phyloP scores from a whole-genome alignment of 35 echinoderm and acorn worm species.

The Heliocidaris erythrogramma region DNA sequence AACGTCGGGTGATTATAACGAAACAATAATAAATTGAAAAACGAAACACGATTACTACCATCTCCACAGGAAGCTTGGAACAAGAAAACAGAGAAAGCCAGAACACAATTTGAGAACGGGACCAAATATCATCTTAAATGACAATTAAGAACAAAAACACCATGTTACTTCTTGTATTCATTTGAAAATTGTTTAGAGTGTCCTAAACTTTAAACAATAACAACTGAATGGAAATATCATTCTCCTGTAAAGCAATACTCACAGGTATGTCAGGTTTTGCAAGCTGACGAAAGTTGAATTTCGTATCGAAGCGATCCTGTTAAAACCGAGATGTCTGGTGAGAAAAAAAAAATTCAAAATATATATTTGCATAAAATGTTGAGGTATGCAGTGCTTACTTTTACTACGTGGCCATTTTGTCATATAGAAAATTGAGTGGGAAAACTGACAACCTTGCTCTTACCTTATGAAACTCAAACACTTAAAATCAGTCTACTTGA shows the following conservation, averaged over 20 bases:
- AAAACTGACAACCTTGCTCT: too few relatives aligned
- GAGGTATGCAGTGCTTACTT: too few relatives aligned
- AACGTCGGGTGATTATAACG: too few relatives aligned
- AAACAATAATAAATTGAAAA: too few relatives aligned
- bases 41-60: too few relatives aligned
- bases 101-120: not conserved
- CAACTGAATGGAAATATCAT: not conserved
- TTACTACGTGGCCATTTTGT: too few relatives aligned
- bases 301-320: not conserved
- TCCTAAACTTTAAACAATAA: not conserved
- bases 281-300: slow-evolving; percentile 38
- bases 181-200: not conserved
- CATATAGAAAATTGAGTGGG: too few relatives aligned
- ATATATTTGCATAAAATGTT: not conserved
- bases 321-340: slow-evolving; percentile 4
- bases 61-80: too few relatives aligned
- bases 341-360: not conserved
- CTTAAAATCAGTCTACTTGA: too few relatives aligned
- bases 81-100: not conserved
- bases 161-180: not conserved
- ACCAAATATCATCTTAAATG: not conserved
- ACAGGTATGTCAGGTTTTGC: slow-evolving; percentile 3
- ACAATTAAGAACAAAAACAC: not conserved
- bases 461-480: too few relatives aligned
- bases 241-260: not conserved